These are phyloP conservation scores for Hylaeus volcanicus DNA, from an alignment of 1,140 invertebrate genomes.

Conservation along the genomic window DNA sequence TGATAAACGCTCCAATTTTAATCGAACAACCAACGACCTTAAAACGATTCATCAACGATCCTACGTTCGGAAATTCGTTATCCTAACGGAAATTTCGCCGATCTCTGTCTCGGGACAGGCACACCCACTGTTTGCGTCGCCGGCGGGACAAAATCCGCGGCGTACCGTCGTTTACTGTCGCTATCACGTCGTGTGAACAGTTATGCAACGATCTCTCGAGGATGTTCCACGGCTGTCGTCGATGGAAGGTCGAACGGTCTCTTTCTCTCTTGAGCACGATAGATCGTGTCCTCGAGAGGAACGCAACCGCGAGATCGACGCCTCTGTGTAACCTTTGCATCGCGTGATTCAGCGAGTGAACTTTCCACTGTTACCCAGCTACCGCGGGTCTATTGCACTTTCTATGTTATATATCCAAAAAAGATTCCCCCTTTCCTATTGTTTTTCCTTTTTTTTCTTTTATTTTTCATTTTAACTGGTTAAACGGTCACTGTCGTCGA, in stretches of 20 bases:
- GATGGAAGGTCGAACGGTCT: conserved; percentile 15
- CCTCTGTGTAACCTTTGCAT: conserved; percentile 29
- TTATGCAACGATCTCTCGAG: conserved; percentile 31
- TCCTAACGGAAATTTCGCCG: neutral
- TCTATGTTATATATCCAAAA: neutral
- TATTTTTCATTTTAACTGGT: no score
- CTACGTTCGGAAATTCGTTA: no score
- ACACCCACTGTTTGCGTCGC: conserved; percentile 34
- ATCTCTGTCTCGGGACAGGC: neutral
- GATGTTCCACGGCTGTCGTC: conserved; percentile 3
- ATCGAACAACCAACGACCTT: no score
- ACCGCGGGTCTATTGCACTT: neutral
- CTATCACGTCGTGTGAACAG: neutral
- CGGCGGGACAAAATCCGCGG: conserved; percentile 22
- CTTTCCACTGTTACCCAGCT: neutral
- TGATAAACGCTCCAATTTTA: no score
- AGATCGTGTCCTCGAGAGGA: neutral
- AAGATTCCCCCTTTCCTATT: no score
- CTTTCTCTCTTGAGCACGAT: neutral
- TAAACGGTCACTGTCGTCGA: no score
- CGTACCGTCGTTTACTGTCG: conserved; percentile 6
- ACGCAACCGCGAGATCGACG: neutral
- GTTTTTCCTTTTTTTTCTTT: neutral
- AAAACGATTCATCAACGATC: no score
- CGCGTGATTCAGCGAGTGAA: conserved; percentile 18